These are phyloP conservation scores for Sternotherus odoratus DNA, from an alignment of 2,797 vertebrate genomes.

Conservation along the genomic window DNA sequence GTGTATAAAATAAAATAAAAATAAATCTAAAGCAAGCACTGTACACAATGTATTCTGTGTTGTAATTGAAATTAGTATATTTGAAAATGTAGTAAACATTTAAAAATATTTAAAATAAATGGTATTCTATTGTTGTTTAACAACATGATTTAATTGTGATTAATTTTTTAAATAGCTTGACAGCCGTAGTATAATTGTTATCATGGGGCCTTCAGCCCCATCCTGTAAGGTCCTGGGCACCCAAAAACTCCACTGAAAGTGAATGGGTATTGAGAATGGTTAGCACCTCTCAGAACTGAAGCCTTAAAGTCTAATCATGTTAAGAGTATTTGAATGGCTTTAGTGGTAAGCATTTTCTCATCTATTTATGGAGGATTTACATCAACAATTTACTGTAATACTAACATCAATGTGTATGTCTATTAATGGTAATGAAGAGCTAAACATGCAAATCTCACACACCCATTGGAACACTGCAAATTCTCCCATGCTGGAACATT, in stretches of 20 bases:
- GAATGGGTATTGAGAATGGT: background rate
- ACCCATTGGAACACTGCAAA: background rate
- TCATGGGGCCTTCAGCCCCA: background rate
- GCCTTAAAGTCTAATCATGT: background rate
- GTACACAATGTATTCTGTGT: too few species aligned
- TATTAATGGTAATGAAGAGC: background rate
- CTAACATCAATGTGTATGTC: background rate
- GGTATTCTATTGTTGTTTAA: too few species aligned
- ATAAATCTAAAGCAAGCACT: too few species aligned
- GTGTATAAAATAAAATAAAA: too few species aligned
- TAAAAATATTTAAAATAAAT: too few species aligned
- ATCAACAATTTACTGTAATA: background rate
- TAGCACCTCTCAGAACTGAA: background rate
- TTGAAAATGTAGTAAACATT: too few species aligned
- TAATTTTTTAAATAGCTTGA: too few species aligned
- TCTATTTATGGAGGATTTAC: conserved; percentile 25
- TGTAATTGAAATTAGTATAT: too few species aligned
- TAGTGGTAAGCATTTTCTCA: conserved; percentile 4
- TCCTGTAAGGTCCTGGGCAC: background rate
- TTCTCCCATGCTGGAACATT: background rate
- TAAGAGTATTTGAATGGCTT: conserved; percentile 44
- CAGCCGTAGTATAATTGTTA: background rate
- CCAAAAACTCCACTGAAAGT: background rate
- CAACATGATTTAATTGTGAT: too few species aligned
- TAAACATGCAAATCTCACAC: background rate